Base-by-base conservation (phyloP, 2,797 vertebrate genomes). In the Lithobates sylvaticus region DNA sequence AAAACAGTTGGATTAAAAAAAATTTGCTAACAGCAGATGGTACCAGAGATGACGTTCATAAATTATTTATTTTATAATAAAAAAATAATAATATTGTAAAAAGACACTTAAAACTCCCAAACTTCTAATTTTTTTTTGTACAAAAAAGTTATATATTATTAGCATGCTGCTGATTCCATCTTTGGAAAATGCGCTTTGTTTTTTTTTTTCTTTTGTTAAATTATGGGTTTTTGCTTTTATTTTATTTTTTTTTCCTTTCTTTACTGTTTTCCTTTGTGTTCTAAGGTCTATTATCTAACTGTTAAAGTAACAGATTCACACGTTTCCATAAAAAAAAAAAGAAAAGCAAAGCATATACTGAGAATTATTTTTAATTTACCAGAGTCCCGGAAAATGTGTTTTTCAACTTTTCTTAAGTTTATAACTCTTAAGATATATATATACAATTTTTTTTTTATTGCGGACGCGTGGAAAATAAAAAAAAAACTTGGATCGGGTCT, bases 1-100 rank as follows among this genome's bases (percentile, higher is more conserved):
- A 64, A 64, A n/a, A 64, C 13, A 64, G 15, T 80, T 50, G 81
- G 26, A 67, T 61, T 77, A 10, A 44, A 27, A 67, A 34, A 39
- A 36, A 39, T 39, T 36, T 71, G 47, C 54, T 73, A 75, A 58
- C 47, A 70, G 81, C 83, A 76, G 74, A 76, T 84, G 50, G 75
- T 47, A 36, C 50, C 47, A 78, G 54, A 58, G 70, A 39, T 76
- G 61, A 81, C 77, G 29, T 65, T 80, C 74, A 34, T 84, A 80
- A 85, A 71, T 84, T 85, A 84, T 88, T 86, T 90, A 54, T 93
- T 90, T 93, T 91, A 89, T 91, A 86, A 90, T 90, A 94, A 94
- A 47, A 47, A 87, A 95, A 39, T 39, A 39, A 39, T 93, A 92
- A 89, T 81, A 76, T 70, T 89, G 90, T 91, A 90, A 29, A 90